Percentiles rank a stretch among this genome's conserved stretches.
Conservation (phyloP, 2,797 vertebrate genomes). For the Paguma larvata region DNA sequence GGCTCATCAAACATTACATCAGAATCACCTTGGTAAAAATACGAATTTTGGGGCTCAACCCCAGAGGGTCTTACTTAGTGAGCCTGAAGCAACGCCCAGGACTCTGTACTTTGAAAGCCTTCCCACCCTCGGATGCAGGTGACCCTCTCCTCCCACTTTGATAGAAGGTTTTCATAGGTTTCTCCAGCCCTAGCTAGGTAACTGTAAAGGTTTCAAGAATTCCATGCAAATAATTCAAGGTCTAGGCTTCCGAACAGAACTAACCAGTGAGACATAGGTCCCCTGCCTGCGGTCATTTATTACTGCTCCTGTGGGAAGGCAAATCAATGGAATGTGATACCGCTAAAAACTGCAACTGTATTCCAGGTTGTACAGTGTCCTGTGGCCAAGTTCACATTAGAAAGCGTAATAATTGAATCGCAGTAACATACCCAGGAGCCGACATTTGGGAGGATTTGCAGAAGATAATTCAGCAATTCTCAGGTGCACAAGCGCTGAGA, state of each 20-base stretch:
- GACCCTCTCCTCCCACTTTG: not conserved
- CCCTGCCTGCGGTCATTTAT: not conserved
- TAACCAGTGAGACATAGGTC: not conserved
- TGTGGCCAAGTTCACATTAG: not conserved
- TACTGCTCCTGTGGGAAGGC: not conserved
- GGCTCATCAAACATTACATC: not conserved
- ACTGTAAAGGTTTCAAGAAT: not conserved
- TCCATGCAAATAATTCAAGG: not conserved
- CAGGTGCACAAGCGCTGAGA: constrained; percentile 5
- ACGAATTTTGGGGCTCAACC: not conserved
- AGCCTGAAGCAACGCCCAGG: not conserved
- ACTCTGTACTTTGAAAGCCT: not conserved
- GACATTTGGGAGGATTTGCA: constrained; percentile 16
- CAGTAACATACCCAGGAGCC: not conserved
- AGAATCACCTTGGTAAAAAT: constrained; percentile 18
- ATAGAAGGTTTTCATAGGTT: not conserved
- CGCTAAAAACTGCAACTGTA: not conserved
- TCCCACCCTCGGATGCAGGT: not conserved
- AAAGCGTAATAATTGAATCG: not conserved
- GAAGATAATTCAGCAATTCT: constrained; percentile 51
- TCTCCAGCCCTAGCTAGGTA: not conserved
- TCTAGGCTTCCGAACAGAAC: not conserved
- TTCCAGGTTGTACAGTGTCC: not conserved
- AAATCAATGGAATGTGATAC: not conserved
- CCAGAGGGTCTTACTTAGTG: not conserved